Conservation (phyloP, 2,113 vertebrate genomes). For the Panthera tigris region DNA sequence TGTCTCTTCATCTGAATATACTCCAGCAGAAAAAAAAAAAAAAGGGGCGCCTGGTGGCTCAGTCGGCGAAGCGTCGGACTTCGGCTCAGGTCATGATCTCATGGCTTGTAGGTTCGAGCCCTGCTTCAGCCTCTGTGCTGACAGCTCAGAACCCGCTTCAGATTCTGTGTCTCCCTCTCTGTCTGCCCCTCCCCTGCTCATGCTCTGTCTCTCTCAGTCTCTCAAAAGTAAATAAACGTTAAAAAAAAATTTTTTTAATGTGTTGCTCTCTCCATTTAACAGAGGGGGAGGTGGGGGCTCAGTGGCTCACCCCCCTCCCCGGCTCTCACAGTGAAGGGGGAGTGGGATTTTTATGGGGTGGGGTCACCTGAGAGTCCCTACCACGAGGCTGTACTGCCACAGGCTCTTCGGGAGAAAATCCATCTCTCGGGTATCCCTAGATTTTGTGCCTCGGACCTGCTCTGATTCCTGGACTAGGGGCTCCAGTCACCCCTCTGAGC, state of each 20-base stretch:
- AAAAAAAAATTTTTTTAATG: neutral
- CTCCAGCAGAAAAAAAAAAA: neutral
- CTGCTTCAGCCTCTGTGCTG: no score
- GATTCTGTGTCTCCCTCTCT: no score
- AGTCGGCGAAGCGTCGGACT: no score
- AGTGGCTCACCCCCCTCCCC: neutral
- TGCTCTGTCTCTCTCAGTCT: no score
- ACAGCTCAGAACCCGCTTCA: no score
- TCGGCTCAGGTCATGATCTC: no score
- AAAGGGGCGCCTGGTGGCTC: no score
- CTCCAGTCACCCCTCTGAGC: neutral
- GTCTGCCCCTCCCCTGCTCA: no score
- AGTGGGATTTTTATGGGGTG: no score
- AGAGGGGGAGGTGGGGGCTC: neutral
- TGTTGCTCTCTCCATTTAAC: neutral
- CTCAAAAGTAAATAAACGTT: no score
- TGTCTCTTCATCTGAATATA: neutral
- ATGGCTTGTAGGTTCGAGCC: no score
- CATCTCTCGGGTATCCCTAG: neutral
- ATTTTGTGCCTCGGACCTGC: neutral
- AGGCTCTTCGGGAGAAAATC: neutral
- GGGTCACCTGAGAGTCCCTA: neutral
- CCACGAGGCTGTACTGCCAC: neutral
- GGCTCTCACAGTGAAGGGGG: neutral
- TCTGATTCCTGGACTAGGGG: neutral